Evolutionary conservation across 2,113 vertebrate species (phyloP).

Genomic region (Pyrgilauda ruficollis): DNA sequence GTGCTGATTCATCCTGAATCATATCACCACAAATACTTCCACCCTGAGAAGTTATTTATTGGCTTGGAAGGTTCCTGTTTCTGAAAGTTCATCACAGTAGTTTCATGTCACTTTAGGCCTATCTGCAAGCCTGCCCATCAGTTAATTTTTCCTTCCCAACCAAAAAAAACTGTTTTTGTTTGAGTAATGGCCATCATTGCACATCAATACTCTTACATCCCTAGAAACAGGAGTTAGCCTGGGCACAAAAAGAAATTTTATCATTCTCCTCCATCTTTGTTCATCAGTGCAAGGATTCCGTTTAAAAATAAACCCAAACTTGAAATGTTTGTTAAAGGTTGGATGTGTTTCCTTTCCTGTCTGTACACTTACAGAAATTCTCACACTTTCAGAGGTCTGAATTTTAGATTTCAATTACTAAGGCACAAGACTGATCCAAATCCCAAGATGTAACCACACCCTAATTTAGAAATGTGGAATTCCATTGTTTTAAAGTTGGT

Average conservation of each 20-base stretch:
- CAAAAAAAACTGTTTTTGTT: background rate
- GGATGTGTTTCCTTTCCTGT: background rate
- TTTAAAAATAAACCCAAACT: background rate
- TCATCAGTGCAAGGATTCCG: background rate
- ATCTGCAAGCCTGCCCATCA: background rate
- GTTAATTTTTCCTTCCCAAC: background rate
- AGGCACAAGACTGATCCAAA: background rate
- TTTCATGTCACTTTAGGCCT: background rate
- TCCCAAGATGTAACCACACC: background rate
- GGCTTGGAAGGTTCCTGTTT: background rate
- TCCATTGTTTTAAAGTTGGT: background rate
- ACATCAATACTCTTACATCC: background rate
- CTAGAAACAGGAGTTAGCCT: background rate
- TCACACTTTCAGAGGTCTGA: background rate
- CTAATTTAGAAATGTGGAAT: background rate
- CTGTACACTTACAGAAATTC: background rate
- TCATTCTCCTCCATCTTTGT: background rate
- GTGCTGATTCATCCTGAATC: conserved; percentile 53
- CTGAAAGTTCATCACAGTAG: conserved; percentile 3
- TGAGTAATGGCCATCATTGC: background rate
- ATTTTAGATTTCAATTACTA: background rate
- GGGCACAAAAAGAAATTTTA: background rate
- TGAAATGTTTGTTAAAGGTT: background rate
- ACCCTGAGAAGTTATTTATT: conserved; percentile 37
- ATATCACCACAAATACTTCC: conserved; percentile 29